Conservation (phyloP, 92 coral and sea anemone genomes). For the Actinernus sp. region DNA sequence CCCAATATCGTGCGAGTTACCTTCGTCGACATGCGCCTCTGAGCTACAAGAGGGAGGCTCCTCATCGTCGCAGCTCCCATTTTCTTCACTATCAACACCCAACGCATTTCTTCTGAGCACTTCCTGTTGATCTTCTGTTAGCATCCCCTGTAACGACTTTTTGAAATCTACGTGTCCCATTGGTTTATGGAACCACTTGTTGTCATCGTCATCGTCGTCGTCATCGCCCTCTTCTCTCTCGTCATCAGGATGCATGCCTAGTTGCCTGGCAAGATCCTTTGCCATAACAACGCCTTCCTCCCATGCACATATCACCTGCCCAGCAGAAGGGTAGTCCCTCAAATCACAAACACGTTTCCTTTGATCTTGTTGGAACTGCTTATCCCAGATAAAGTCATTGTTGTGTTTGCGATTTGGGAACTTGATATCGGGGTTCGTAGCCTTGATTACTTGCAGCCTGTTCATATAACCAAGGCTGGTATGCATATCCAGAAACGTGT, state of each 20-base stretch:
- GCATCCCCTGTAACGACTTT: constrained; percentile 41
- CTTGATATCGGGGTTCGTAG: constrained; percentile 38
- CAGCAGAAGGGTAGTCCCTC: constrained; percentile 17
- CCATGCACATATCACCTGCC: constrained; percentile 29
- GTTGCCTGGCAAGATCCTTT: constrained; percentile 27
- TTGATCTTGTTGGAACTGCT: constrained; percentile 25
- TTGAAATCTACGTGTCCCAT: constrained; percentile 44
- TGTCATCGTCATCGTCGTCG: neutral
- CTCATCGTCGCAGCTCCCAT: neutral
- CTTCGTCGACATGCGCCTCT: neutral
- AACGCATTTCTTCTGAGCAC: constrained; percentile 29
- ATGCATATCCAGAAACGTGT: constrained; percentile 56
- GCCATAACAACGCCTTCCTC: constrained; percentile 33
- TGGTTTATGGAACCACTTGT: constrained; percentile 4
- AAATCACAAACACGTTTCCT: constrained; percentile 32
- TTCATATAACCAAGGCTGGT: constrained; percentile 54
- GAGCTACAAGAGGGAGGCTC: too few relatives aligned
- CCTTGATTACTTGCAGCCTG: constrained; percentile 41
- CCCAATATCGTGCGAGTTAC: constrained; percentile 9
- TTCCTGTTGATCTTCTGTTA: constrained; percentile 60
- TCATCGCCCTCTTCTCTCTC: constrained; percentile 17
- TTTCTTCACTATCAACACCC: constrained; percentile 6
- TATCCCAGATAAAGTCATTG: constrained; percentile 54
- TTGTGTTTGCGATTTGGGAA: constrained; percentile 42
- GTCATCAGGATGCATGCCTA: constrained; percentile 37